phyloP scores from a whole-genome alignment of 1,140 invertebrate genomes.

The Subanguina moxae region DNA sequence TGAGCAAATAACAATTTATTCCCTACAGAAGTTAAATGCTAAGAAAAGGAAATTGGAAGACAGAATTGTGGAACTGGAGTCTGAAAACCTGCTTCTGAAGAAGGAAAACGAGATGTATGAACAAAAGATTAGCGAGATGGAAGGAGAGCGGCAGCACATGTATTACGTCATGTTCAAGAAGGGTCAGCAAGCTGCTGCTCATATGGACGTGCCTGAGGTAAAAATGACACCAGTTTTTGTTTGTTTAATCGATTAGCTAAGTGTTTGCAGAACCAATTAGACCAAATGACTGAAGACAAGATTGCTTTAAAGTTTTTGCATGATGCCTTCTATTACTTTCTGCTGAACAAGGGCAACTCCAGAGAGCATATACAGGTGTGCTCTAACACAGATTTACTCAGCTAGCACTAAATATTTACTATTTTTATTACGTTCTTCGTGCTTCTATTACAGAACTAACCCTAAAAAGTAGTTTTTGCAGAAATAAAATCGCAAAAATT shows the following conservation, averaged over 20 bases:
- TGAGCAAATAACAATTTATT: not conserved
- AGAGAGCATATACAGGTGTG: slow-evolving; percentile 52
- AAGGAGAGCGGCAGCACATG: slow-evolving; percentile 55
- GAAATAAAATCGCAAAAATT: no score
- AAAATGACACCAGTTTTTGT: not conserved
- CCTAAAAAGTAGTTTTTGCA: no score
- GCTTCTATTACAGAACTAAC: no score
- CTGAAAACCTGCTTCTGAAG: slow-evolving; percentile 31
- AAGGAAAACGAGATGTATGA: slow-evolving; percentile 54
- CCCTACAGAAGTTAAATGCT: slow-evolving; percentile 4
- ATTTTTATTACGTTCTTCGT: no score
- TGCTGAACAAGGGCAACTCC: slow-evolving; percentile 53
- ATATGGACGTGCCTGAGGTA: slow-evolving; percentile 3
- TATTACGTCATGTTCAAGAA: slow-evolving; percentile 58
- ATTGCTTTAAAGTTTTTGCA: slow-evolving; percentile 54
- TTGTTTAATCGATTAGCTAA: not conserved
- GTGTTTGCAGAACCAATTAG: slow-evolving; percentile 40
- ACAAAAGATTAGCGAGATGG: slow-evolving; percentile 54
- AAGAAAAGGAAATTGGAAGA: slow-evolving; percentile 17
- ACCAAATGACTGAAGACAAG: slow-evolving; percentile 54
- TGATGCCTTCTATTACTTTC: slow-evolving; percentile 58
- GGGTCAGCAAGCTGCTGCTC: slow-evolving; percentile 54
- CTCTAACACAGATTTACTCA: not conserved
- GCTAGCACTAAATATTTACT: not conserved
- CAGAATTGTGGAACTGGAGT: slow-evolving; percentile 9